Conservation (phyloP, 2,797 vertebrate genomes). For the Echiichthys vipera region DNA sequence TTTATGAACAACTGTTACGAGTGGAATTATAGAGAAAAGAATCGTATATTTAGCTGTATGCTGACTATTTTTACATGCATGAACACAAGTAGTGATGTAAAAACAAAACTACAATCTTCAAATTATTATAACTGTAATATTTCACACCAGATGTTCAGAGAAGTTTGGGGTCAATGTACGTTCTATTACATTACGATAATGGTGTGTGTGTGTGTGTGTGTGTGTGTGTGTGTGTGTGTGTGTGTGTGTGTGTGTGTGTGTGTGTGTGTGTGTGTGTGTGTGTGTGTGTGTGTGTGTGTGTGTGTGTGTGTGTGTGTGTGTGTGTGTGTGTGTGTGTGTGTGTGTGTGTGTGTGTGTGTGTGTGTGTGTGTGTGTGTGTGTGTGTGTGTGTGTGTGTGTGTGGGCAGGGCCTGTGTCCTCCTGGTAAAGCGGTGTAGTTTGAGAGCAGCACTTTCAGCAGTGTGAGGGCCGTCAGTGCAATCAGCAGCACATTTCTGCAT, state of each 20-base stretch:
- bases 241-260: not conserved
- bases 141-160: too few relatives aligned
- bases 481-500: constrained; percentile 16
- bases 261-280: too few relatives aligned
- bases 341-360: constrained; percentile 10
- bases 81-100: too few relatives aligned
- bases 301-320: not conserved
- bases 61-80: too few relatives aligned
- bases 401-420: constrained; percentile 63
- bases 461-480: constrained; percentile 41
- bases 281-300: constrained; percentile 7
- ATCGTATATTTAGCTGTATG: too few relatives aligned
- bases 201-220: not conserved
- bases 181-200: too few relatives aligned
- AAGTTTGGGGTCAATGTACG: too few relatives aligned
- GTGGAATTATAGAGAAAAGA: too few relatives aligned
- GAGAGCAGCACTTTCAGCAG: constrained; percentile 81
- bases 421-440: constrained; percentile 80
- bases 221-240: constrained; percentile 9
- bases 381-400: constrained; percentile 24
- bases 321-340: not conserved
- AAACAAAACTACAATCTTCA: too few relatives aligned
- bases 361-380: constrained; percentile 5
- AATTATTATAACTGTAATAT: too few relatives aligned
- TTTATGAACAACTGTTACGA: too few relatives aligned